Conservation (phyloP, 2,113 vertebrate genomes). For the Nerophis ophidion region DNA sequence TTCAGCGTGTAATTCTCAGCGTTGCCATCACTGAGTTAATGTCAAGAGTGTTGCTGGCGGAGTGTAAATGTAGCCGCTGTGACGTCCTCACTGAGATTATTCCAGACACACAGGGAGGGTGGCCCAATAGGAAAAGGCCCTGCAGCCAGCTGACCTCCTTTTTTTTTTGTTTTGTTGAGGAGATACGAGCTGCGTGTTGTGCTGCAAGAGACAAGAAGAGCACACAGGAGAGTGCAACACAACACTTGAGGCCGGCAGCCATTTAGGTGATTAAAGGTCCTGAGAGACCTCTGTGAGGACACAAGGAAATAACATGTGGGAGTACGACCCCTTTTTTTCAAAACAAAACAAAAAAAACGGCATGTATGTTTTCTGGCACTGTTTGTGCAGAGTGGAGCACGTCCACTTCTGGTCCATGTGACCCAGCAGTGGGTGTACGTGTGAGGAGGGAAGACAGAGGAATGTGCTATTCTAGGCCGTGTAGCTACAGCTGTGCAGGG, state of each 20-base stretch:
- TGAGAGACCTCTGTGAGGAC: not conserved
- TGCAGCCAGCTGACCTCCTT: conserved; percentile 9
- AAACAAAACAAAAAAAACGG: not conserved
- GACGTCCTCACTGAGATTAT: conserved; percentile 7
- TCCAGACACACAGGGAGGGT: not conserved
- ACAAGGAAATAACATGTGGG: not conserved
- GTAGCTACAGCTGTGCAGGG: conserved; percentile 34
- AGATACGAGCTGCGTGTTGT: conserved; percentile 1
- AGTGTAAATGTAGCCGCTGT: conserved; percentile 6
- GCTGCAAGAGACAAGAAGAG: not conserved
- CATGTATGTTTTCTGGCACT: not conserved
- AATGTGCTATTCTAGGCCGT: conserved; percentile 71
- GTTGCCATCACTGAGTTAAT: conserved; percentile 5
- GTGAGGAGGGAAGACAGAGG: conserved; percentile 55
- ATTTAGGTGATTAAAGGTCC: conserved; percentile 2
- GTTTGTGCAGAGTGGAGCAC: conserved; percentile 12
- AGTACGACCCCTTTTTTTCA: no score
- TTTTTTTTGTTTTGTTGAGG: not conserved
- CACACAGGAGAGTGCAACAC: conserved; percentile 3
- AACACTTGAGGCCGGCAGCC: conserved; percentile 1
- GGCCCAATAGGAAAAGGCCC: conserved; percentile 6
- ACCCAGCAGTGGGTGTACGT: conserved; percentile 57
- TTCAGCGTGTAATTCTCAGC: no score
- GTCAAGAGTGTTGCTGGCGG: conserved; percentile 1
- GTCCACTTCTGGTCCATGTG: conserved; percentile 54